Conservation (phyloP, 2,888 invertebrate species). For the Fragum fragum region DNA sequence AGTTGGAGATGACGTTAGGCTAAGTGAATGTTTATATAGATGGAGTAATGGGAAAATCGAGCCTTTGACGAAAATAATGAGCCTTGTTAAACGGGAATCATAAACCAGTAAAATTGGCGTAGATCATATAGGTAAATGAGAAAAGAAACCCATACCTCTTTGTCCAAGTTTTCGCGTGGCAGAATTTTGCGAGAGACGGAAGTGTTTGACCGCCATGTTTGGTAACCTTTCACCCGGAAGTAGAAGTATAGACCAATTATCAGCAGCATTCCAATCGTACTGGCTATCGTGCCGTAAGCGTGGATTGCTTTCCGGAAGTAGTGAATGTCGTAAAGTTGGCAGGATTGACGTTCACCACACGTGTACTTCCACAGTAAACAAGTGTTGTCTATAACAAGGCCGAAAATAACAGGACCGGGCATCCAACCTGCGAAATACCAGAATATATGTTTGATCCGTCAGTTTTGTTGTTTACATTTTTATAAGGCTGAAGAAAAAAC, state of each 20-base stretch:
- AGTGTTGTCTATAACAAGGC: conserved; percentile 47
- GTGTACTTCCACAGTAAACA: conserved; percentile 59
- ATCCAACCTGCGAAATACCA: conserved; percentile 49
- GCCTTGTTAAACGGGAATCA: too few relatives aligned
- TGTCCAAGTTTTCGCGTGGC: background rate
- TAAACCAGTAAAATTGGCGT: too few relatives aligned
- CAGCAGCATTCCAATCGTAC: background rate
- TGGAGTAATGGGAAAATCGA: too few relatives aligned
- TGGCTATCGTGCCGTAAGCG: conserved; percentile 23
- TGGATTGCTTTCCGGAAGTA: conserved; percentile 49
- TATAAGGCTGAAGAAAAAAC: too few relatives aligned
- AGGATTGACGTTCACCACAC: conserved; percentile 55
- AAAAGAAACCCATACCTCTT: background rate
- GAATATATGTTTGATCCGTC: too few relatives aligned
- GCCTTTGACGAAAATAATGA: too few relatives aligned
- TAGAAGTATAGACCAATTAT: conserved; percentile 27
- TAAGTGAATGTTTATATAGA: too few relatives aligned
- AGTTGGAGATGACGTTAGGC: too few relatives aligned
- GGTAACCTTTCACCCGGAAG: conserved; percentile 37
- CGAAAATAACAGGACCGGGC: conserved; percentile 60
- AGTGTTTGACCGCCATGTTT: background rate
- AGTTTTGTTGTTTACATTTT: too few relatives aligned
- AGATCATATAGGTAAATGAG: too few relatives aligned
- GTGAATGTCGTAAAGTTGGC: conserved; percentile 52
- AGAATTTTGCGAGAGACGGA: background rate